A percentile compares a stretch with the other conserved stretches of the same genome.
Evolutionary conservation across 2,888 invertebrate genomes (phyloP).

Genomic region (Calameuta idolon): DNA sequence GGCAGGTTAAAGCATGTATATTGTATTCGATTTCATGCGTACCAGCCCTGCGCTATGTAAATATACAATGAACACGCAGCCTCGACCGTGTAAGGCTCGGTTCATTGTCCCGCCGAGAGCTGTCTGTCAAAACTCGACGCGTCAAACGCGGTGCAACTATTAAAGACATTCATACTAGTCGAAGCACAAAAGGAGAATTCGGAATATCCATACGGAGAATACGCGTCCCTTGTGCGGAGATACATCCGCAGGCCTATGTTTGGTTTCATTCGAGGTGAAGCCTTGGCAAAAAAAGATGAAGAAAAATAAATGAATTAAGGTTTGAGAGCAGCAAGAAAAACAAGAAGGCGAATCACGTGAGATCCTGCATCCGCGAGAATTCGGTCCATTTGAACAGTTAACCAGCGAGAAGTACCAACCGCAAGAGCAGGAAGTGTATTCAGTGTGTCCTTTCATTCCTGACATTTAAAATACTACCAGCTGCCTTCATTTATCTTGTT

Average conservation of each 20-base stretch:
- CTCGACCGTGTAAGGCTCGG: neutral
- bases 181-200: constrained; percentile 7
- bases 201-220: constrained; percentile 16
- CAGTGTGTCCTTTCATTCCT: constrained; percentile 39
- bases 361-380: neutral
- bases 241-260: constrained; percentile 19
- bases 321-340: neutral
- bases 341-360: neutral
- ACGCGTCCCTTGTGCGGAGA: constrained; percentile 12
- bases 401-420: constrained; percentile 8
- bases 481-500: constrained; percentile 45
- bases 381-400: neutral
- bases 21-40: constrained; percentile 9
- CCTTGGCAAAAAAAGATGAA: neutral
- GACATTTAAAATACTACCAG: constrained; percentile 21
- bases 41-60: neutral
- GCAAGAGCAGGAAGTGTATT: constrained; percentile 42
- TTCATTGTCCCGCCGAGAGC: constrained; percentile 41
- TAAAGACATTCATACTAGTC: constrained; percentile 20
- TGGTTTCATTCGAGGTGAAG: constrained; percentile 20
- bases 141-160: constrained; percentile 32
- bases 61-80: neutral
- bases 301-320: neutral
- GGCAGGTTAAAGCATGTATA: constrained; percentile 12
- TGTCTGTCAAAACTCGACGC: constrained; percentile 52